Percentiles rank a stretch among this genome's conserved stretches.
phyloP scores from a whole-genome alignment of 2,888 invertebrate species.

The Ptychoptera albimana region DNA sequence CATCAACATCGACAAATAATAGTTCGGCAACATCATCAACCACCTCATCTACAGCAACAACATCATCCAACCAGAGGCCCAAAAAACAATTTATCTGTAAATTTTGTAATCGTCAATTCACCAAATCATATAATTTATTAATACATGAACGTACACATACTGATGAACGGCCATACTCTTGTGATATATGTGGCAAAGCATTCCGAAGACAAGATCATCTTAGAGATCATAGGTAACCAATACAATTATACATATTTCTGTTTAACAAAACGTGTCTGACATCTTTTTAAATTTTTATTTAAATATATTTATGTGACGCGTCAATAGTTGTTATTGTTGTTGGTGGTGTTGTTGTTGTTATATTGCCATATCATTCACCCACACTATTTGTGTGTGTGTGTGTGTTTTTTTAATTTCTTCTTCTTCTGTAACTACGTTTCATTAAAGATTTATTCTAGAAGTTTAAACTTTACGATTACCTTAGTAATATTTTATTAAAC shows the following conservation, averaged over 20 bases:
- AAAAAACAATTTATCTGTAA: constrained; percentile 98
- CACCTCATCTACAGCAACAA: constrained; percentile 11
- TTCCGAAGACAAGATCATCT: constrained; percentile 93
- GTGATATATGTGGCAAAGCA: constrained; percentile 95
- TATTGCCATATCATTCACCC: not conserved
- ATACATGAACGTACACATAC: constrained; percentile 97
- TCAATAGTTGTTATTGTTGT: not conserved
- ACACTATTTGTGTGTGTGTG: too few species aligned
- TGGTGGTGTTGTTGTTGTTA: not conserved
- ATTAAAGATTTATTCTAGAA: too few species aligned
- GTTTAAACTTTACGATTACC: too few species aligned
- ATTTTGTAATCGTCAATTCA: constrained; percentile 96
- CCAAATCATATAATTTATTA: constrained; percentile 86
- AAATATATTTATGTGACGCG: not conserved
- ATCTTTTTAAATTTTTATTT: not conserved
- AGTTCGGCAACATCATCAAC: constrained; percentile 9
- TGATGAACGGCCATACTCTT: constrained; percentile 92
- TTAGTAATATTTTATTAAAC: too few species aligned
- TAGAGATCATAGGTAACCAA: constrained; percentile 72
- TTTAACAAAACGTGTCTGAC: not conserved
- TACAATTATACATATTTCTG: not conserved
- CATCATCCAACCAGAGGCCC: constrained; percentile 45
- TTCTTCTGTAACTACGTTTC: too few species aligned
- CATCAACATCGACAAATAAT: constrained; percentile 8
- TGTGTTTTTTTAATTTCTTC: too few species aligned